A percentile compares a stretch with the other conserved stretches of the same genome.
phyloP scores from a whole-genome alignment of 2,797 vertebrate genomes.

The Enteromius viviparus region DNA sequence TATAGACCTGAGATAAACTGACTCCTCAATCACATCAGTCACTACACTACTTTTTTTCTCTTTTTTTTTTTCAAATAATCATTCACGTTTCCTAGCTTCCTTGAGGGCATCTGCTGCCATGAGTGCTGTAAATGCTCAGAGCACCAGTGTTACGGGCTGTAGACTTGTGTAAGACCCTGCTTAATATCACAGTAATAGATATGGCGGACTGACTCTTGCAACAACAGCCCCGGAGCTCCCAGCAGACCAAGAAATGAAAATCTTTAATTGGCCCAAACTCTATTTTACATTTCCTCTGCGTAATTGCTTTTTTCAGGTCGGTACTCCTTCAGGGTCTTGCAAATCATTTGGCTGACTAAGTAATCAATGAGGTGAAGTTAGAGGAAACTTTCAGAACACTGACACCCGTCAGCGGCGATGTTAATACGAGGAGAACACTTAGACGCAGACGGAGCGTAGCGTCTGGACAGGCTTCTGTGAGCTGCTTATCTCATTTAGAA shows the following conservation, averaged over 20 bases:
- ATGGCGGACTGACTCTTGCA: background rate
- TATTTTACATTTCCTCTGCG: conserved; percentile 48
- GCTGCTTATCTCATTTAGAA: conserved; percentile 18
- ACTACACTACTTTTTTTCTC: background rate
- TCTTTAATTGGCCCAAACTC: conserved; percentile 47
- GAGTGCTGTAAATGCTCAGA: conserved; percentile 7
- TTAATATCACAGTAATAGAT: conserved; percentile 32
- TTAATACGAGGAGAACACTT: conserved; percentile 36
- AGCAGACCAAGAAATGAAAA: conserved; percentile 42
- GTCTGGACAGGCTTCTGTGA: conserved; percentile 7
- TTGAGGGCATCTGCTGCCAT: background rate
- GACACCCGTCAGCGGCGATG: conserved; percentile 21
- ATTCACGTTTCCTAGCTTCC: background rate
- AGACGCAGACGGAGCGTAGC: background rate
- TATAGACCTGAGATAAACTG: background rate
- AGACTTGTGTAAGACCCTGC: conserved; percentile 22
- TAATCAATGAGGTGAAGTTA: conserved; percentile 49
- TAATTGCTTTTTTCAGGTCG: conserved; percentile 39
- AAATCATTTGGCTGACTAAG: conserved; percentile 54
- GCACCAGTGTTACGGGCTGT: background rate
- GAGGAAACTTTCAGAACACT: conserved; percentile 36
- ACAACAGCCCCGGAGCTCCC: conserved; percentile 25
- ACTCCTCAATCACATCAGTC: background rate
- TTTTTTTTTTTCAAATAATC: background rate
- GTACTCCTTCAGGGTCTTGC: conserved; percentile 40